Base-by-base conservation (phyloP, 1,140 invertebrate species). In the Cotesia vestalis region DNA sequence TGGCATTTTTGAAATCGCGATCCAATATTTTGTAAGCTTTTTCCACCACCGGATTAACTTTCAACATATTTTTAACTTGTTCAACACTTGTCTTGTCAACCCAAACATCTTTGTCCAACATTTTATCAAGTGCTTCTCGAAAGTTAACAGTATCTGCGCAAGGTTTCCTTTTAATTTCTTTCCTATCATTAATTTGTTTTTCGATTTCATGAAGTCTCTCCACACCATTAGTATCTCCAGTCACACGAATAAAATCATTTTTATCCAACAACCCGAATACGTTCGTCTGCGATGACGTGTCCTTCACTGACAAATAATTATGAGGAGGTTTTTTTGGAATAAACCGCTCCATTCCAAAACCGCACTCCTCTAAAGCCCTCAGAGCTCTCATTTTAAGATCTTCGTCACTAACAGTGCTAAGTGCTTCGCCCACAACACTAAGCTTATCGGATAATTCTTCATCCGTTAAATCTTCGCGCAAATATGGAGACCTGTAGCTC, bases 311-410 rank as follows among this genome's bases (percentile, higher is more conserved):
- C 35, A 62, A 72, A 17, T 46, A 34, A 14, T 76, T 69, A 9
- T 35, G 27, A 0, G 66, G 27, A 0, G 66, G 53, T 38, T 61
- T 38, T 12, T 69, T 68, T 0, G 75, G 72, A n/a, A 74, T 61
- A 46, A 72, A 51, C 20, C 66, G 68, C 51, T 74, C 70, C 3
- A 60, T 20, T 0, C 72, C 72, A 6, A 74, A 74, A 8, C 75
- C 66, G 61, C 75, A 72, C 1, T 76, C 73, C 11, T 55, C 62
- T 12, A 76, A 57, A 12, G 67, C 72, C 20, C 74, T 60, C 57
- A 76, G 46, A 12, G 75, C 75, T 38, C 70, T 72, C 51, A 46
- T 57, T 57, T 61, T 51, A 11, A 76, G 14, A 8, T 71, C 67
- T 20, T 62, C 51, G 55, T 76, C 70, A 38, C 70, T 51, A 2